Conservation (phyloP, 2,113 vertebrate species). For the Nothobranchius kuhntae region DNA sequence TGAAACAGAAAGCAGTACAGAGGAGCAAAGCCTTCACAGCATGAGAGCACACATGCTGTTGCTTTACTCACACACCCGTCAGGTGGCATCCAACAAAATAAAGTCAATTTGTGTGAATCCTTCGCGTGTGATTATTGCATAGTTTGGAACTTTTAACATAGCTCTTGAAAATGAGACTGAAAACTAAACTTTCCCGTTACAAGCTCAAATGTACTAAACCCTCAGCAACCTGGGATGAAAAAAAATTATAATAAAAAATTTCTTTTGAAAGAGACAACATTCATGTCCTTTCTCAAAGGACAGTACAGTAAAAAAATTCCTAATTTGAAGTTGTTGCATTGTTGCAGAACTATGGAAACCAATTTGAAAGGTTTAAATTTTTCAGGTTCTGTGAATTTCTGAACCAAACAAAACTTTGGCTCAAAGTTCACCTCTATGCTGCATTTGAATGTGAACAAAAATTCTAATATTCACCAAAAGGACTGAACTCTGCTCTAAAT, state of each 20-base stretch:
- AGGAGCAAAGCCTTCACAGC: constrained; percentile 54
- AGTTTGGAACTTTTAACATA: constrained; percentile 81
- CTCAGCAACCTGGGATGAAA: constrained; percentile 25
- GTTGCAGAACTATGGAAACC: background rate
- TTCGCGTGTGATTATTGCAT: constrained; percentile 81
- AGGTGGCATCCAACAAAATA: constrained; percentile 61
- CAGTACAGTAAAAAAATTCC: background rate
- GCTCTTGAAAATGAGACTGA: constrained; percentile 72
- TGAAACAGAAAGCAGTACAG: constrained; percentile 48
- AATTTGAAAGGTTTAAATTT: constrained; percentile 6
- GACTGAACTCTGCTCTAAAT: constrained; percentile 17
- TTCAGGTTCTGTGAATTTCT: constrained; percentile 9
- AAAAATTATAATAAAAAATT: background rate
- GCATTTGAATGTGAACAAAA: constrained; percentile 52
- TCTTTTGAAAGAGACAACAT: constrained; percentile 26
- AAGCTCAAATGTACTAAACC: constrained; percentile 44
- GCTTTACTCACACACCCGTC: constrained; percentile 67
- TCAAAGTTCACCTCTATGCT: constrained; percentile 38
- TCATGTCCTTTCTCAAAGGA: constrained; percentile 34
- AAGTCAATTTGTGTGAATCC: constrained; percentile 74
- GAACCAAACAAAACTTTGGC: constrained; percentile 31
- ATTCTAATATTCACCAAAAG: constrained; percentile 40
- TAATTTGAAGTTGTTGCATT: background rate
- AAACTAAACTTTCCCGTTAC: constrained; percentile 62
- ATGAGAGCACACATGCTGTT: constrained; percentile 58